Evolutionary conservation across 2,888 invertebrate genomes (phyloP).

Genomic region (Cantharis flavilabris): DNA sequence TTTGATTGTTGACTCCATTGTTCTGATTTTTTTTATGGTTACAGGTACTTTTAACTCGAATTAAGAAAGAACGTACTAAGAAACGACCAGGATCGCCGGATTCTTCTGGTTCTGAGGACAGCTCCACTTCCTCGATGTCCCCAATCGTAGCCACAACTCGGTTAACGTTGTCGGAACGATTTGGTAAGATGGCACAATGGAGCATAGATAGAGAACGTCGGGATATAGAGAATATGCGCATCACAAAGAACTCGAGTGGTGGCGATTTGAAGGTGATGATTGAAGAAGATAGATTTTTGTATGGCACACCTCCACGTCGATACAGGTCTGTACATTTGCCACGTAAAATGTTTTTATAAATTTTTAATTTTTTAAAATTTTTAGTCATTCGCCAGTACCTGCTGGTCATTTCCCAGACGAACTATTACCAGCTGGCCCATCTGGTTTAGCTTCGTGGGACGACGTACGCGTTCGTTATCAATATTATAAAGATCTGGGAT

Average conservation of each 20-base stretch:
- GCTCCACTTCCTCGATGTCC: conserved; percentile 62
- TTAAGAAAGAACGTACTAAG: conserved; percentile 53
- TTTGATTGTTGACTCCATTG: no score
- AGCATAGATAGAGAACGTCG: conserved; percentile 74
- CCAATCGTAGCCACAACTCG: conserved; percentile 65
- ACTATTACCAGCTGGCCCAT: conserved; percentile 72
- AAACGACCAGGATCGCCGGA: conserved; percentile 57
- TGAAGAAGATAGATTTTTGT: conserved; percentile 62
- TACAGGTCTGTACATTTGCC: conserved; percentile 47
- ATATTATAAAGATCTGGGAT: conserved; percentile 87
- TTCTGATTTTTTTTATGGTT: background rate
- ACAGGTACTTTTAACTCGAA: conserved; percentile 50
- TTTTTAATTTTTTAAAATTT: background rate
- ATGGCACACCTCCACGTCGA: conserved; percentile 61
- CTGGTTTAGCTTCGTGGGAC: conserved; percentile 81
- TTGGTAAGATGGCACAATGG: conserved; percentile 93
- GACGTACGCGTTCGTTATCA: conserved; percentile 86
- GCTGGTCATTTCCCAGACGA: conserved; percentile 82
- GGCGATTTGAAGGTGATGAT: conserved; percentile 79
- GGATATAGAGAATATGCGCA: conserved; percentile 86
- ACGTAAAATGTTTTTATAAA: background rate
- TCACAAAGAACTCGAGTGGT: conserved; percentile 69
- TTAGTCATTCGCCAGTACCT: conserved; percentile 67
- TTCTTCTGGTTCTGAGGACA: conserved; percentile 65
- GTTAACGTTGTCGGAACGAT: conserved; percentile 82